These are phyloP conservation scores for Phortica variegata DNA, from an alignment of 1,140 invertebrate genomes.

Conservation along the genomic window DNA sequence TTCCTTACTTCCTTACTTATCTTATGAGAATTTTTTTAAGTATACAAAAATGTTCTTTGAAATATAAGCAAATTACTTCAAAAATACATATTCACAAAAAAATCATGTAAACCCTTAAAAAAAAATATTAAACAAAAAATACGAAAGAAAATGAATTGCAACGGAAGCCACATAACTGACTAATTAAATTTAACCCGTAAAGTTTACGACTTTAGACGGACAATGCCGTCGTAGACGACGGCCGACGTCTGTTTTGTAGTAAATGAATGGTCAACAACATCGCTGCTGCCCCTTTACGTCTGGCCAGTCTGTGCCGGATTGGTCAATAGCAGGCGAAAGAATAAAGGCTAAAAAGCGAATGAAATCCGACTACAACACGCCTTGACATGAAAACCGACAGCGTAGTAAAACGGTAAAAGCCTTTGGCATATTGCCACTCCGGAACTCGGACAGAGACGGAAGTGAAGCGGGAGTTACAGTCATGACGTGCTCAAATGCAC, in stretches of 20 bases:
- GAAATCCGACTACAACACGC: conserved; percentile 46
- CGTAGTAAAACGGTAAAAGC: conserved; percentile 39
- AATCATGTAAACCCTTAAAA: too few species aligned
- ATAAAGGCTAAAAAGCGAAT: conserved; percentile 31
- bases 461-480: conserved; percentile 16
- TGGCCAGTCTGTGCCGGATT: too few species aligned
- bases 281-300: neutral
- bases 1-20: too few species aligned
- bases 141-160: too few species aligned
- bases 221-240: neutral
- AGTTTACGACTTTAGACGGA: conserved; percentile 45
- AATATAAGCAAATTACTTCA: too few species aligned
- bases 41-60: too few species aligned
- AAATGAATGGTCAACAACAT: neutral
- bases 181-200: conserved; percentile 51
- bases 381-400: conserved; percentile 26
- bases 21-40: too few species aligned
- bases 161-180: conserved; percentile 48
- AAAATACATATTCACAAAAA: too few species aligned
- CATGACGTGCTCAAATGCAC: conserved; percentile 40
- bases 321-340: neutral
- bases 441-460: conserved; percentile 8
- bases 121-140: too few species aligned
- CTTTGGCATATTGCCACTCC: conserved; percentile 25
- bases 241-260: too few species aligned